A percentile compares a stretch with the other conserved stretches of the same genome.
phyloP scores from a whole-genome alignment of 1,140 invertebrate genomes.

The Aphelenchoides besseyi region DNA sequence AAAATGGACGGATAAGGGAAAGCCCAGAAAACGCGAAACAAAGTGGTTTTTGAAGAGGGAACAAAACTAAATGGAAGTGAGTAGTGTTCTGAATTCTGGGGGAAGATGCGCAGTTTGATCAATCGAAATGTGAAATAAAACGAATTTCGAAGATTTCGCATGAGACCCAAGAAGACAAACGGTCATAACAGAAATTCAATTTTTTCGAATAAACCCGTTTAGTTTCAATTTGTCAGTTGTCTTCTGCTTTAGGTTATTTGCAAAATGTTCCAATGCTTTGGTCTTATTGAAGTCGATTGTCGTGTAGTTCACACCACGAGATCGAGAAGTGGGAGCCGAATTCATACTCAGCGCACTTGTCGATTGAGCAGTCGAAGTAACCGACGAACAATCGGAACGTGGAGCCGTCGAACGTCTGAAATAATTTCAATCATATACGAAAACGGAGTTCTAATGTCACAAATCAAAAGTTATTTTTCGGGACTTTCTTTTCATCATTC shows the following conservation, averaged over 20 bases:
- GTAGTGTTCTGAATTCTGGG: not conserved
- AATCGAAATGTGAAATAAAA: not conserved
- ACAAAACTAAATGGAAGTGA: not conserved
- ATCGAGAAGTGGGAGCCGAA: constrained; percentile 7
- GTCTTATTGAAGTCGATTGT: constrained; percentile 42
- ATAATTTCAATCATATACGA: not conserved
- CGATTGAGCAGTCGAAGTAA: constrained; percentile 7
- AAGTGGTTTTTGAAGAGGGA: not conserved
- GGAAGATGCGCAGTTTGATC: not conserved
- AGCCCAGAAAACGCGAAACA: not conserved
- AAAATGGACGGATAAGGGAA: no score
- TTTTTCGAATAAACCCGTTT: constrained; percentile 1
- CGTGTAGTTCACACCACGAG: constrained; percentile 29
- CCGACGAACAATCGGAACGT: constrained; percentile 21
- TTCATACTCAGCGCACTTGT: not conserved
- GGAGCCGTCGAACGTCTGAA: constrained; percentile 8
- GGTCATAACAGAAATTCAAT: not conserved
- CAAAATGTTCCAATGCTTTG: constrained; percentile 30
- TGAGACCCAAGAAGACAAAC: not conserved
- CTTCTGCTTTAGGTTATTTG: constrained; percentile 15
- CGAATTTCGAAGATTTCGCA: not conserved
- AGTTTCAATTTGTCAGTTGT: not conserved
- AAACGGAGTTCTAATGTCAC: no score
- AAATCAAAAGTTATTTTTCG: no score
- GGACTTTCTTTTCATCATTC: no score